phyloP scores from a whole-genome alignment of 1,140 invertebrate genomes.

The Caenorhabditis inopinata region DNA sequence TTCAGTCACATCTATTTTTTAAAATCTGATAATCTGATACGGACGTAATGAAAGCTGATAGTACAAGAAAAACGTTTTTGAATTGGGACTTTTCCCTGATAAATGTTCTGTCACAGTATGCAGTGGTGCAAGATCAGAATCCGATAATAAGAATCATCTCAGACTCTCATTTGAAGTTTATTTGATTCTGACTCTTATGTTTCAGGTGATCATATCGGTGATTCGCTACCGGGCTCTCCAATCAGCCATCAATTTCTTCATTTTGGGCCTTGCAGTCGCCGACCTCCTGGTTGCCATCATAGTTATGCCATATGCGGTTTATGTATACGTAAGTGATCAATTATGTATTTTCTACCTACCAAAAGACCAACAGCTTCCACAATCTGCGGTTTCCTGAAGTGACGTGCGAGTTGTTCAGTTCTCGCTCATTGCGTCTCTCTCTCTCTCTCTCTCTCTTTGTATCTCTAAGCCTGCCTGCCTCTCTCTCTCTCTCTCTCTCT shows the following conservation, averaged over 20 bases:
- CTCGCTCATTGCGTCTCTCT: too few species aligned
- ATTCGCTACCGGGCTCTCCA: constrained; percentile 83
- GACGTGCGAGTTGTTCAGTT: too few species aligned
- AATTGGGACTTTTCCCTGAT: too few species aligned
- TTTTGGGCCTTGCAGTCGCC: constrained; percentile 92
- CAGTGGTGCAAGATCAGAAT: neutral
- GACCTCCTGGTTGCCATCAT: constrained; percentile 91
- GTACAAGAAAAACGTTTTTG: too few species aligned
- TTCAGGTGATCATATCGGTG: constrained; percentile 83
- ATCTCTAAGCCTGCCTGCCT: neutral
- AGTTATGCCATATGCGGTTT: constrained; percentile 97
- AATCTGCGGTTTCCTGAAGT: constrained; percentile 5
- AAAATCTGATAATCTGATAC: too few species aligned
- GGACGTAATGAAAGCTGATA: too few species aligned
- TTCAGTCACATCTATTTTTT: too few species aligned
- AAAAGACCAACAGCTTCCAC: neutral
- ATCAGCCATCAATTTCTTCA: constrained; percentile 96
- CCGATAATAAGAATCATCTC: too few species aligned
- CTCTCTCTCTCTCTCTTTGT: neutral
- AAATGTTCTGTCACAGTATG: too few species aligned
- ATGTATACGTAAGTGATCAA: constrained; percentile 81
- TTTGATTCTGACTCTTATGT: too few species aligned
- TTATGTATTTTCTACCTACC: constrained; percentile 9
- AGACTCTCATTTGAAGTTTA: too few species aligned
- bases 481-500: neutral